A percentile compares a stretch with the other conserved stretches of the same genome.
Conservation (phyloP, 2,888 invertebrate genomes). For the Chelonus formosanus region DNA sequence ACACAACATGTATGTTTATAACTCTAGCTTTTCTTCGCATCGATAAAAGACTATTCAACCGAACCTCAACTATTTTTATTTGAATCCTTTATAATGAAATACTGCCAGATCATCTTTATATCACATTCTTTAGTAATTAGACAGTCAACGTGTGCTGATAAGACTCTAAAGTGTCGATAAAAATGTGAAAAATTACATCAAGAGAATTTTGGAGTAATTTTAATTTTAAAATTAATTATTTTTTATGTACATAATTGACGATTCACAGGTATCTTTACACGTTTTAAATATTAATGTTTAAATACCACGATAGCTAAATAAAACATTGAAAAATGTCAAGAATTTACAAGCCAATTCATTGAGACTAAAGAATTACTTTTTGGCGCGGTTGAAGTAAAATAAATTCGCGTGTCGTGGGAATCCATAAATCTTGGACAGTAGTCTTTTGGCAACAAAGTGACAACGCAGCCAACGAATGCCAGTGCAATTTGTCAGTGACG, state of each 20-base stretch:
- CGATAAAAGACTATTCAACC: slow-evolving; percentile 21
- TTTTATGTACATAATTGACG: too few relatives aligned
- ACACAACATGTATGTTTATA: slow-evolving; percentile 4
- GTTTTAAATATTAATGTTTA: too few relatives aligned
- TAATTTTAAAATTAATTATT: too few relatives aligned
- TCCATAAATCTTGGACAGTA: slow-evolving; percentile 39
- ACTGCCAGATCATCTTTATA: not conserved
- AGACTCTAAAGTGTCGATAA: slow-evolving; percentile 10
- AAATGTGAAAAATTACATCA: not conserved
- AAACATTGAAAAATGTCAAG: not conserved
- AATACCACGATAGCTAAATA: too few relatives aligned
- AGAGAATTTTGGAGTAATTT: too few relatives aligned
- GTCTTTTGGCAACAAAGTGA: slow-evolving; percentile 50
- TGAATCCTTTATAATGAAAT: not conserved
- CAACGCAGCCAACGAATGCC: too few relatives aligned
- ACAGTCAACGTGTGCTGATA: slow-evolving; percentile 29
- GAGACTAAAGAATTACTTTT: slow-evolving; percentile 17
- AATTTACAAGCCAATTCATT: slow-evolving; percentile 11
- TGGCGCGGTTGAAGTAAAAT: slow-evolving; percentile 1
- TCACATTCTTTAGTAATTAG: slow-evolving; percentile 4
- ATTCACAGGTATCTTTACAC: too few relatives aligned
- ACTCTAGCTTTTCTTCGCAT: slow-evolving; percentile 10
- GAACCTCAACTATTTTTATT: slow-evolving; percentile 17
- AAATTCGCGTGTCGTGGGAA: slow-evolving; percentile 23
- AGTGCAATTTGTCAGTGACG: too few relatives aligned